phyloP scores from a whole-genome alignment of 2,113 vertebrate genomes.

The Ceratotherium simum region DNA sequence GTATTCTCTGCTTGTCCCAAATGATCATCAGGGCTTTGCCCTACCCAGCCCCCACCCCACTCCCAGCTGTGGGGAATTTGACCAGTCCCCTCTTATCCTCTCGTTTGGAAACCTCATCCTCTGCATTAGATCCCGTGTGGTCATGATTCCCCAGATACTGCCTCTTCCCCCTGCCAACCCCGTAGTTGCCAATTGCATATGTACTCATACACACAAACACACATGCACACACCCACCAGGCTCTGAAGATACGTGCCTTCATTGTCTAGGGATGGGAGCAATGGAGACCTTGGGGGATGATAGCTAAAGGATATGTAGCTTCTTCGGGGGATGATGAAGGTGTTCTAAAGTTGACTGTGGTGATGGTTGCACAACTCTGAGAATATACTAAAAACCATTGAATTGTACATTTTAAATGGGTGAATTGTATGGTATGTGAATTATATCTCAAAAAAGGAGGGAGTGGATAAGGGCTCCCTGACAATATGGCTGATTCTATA shows the following conservation, averaged over 20 bases:
- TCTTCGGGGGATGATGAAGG: not conserved
- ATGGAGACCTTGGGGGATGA: not conserved
- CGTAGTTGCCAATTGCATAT: not conserved
- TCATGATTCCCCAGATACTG: not conserved
- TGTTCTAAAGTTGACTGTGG: not conserved
- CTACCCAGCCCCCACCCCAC: not conserved
- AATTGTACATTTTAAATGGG: not conserved
- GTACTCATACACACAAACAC: not conserved
- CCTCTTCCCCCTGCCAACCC: not conserved
- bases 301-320: not conserved
- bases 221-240: not conserved
- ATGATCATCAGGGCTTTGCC: not conserved
- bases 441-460: not conserved
- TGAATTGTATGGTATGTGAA: not conserved
- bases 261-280: not conserved
- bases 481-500: not conserved
- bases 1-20: not conserved
- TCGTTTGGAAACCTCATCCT: not conserved
- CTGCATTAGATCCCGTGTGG: not conserved
- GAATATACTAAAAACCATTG: not conserved
- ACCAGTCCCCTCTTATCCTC: not conserved
- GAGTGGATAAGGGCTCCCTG: not conserved
- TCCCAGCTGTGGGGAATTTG: not conserved
- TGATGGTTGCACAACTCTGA: not conserved
- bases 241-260: not conserved